These are phyloP conservation scores for Acanthosepion pharaonis DNA, from an alignment of 2,888 invertebrate species.

Conservation along the genomic window DNA sequence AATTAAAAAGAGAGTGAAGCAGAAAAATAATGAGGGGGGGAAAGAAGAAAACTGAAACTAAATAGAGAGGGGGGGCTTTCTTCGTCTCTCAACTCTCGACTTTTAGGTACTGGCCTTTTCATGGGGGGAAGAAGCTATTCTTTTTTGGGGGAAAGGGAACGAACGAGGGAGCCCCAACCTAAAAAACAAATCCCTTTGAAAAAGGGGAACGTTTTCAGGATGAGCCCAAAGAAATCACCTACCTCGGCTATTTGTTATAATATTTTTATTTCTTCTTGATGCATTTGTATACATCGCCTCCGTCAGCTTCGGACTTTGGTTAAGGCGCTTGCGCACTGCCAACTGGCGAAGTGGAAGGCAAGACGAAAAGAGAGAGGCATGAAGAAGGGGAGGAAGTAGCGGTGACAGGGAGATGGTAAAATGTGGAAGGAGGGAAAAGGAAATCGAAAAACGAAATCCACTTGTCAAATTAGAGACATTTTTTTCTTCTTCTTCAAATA, in stretches of 20 bases:
- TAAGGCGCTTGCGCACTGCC: constrained; percentile 17
- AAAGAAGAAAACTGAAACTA: background rate
- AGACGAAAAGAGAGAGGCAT: constrained; percentile 35
- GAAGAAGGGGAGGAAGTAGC: background rate
- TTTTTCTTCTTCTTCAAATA: too few species aligned
- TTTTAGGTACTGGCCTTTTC: background rate
- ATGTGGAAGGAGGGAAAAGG: background rate
- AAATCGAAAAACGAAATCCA: too few species aligned
- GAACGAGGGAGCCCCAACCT: too few species aligned
- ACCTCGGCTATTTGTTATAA: background rate
- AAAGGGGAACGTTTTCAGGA: constrained; percentile 8
- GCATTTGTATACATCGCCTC: background rate
- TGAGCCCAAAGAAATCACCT: background rate
- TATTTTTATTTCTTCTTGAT: background rate
- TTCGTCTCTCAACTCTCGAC: background rate
- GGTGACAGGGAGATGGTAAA: background rate
- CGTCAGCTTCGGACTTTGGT: background rate
- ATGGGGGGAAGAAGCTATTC: background rate
- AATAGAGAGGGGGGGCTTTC: background rate
- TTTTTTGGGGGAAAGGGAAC: too few species aligned
- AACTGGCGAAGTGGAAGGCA: background rate
- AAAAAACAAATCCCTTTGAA: background rate
- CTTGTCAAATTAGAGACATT: too few species aligned
- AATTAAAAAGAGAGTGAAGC: background rate
- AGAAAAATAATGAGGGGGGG: background rate